Evolutionary conservation across 2,113 vertebrate genomes (phyloP).

Genomic region (Brachyistius frenatus): DNA sequence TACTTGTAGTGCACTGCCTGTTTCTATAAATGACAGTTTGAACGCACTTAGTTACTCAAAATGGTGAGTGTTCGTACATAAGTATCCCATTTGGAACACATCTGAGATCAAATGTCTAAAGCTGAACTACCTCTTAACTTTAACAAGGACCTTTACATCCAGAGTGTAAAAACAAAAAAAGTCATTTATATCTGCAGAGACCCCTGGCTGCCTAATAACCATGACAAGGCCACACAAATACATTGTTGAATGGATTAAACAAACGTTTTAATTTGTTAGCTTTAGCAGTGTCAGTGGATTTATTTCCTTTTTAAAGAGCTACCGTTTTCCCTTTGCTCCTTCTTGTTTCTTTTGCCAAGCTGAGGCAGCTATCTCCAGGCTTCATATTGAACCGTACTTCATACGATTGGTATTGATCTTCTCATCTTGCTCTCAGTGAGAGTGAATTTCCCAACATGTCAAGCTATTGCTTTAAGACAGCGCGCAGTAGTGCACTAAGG

Average conservation of each 20-base stretch:
- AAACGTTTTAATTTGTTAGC: background rate
- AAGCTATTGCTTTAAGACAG: slow-evolving; percentile 9
- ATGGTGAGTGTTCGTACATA: too few relatives aligned
- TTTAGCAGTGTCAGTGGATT: background rate
- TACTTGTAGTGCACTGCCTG: too few relatives aligned
- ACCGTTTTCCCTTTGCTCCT: too few relatives aligned
- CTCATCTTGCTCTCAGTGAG: slow-evolving; percentile 11
- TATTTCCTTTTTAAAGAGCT: background rate
- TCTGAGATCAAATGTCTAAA: too few relatives aligned
- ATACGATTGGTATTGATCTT: slow-evolving; percentile 9
- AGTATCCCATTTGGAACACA: too few relatives aligned
- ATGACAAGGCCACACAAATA: too few relatives aligned
- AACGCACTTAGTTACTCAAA: too few relatives aligned
- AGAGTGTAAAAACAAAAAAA: too few relatives aligned
- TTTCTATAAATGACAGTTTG: too few relatives aligned
- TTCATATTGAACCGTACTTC: background rate
- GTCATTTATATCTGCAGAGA: background rate
- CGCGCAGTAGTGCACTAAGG: background rate
- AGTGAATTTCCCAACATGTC: slow-evolving; percentile 26
- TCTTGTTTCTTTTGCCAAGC: slow-evolving; percentile 5
- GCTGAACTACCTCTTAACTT: too few relatives aligned
- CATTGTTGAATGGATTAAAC: too few relatives aligned
- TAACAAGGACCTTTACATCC: too few relatives aligned
- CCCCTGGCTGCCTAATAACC: background rate
- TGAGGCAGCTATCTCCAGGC: background rate